phyloP scores from a whole-genome alignment of 2,888 invertebrate genomes.

The Meteorus colon region DNA sequence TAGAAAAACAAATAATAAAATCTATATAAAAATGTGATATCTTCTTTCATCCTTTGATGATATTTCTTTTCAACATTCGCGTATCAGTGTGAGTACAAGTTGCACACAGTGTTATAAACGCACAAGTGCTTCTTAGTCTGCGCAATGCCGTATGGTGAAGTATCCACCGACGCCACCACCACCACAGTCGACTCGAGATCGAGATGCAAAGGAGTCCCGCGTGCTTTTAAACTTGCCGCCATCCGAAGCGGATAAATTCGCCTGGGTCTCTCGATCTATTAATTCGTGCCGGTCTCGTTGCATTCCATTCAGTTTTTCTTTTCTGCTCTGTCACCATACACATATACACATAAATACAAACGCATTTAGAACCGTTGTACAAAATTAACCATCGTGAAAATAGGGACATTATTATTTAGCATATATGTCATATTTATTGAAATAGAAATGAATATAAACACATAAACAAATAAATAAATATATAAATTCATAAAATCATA shows the following conservation, averaged over 20 bases:
- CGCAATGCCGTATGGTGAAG: slow-evolving; percentile 32
- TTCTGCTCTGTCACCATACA: slow-evolving; percentile 41
- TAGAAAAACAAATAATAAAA: too few relatives aligned
- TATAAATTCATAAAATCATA: slow-evolving; percentile 56
- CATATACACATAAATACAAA: slow-evolving; percentile 44
- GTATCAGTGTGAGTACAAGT: not conserved
- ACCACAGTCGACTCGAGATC: slow-evolving; percentile 53
- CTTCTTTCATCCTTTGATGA: not conserved
- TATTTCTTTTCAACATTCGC: not conserved
- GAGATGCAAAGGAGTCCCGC: slow-evolving; percentile 68
- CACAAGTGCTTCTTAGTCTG: not conserved
- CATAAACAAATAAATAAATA: slow-evolving; percentile 52
- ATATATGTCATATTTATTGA: slow-evolving; percentile 20
- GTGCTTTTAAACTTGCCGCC: slow-evolving; percentile 64
- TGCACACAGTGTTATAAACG: slow-evolving; percentile 13
- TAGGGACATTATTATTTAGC: slow-evolving; percentile 11
- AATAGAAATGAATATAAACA: slow-evolving; percentile 9
- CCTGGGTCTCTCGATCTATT: slow-evolving; percentile 70
- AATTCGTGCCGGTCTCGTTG: slow-evolving; percentile 67
- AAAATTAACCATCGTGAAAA: not conserved
- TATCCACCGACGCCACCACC: slow-evolving; percentile 14
- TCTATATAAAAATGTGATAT: too few relatives aligned
- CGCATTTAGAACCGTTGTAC: not conserved
- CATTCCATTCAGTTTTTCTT: slow-evolving; percentile 53
- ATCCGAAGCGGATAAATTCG: slow-evolving; percentile 70